These are phyloP conservation scores for Thryonomys swinderianus DNA, from an alignment of 2,113 vertebrate genomes.

Conservation along the genomic window DNA sequence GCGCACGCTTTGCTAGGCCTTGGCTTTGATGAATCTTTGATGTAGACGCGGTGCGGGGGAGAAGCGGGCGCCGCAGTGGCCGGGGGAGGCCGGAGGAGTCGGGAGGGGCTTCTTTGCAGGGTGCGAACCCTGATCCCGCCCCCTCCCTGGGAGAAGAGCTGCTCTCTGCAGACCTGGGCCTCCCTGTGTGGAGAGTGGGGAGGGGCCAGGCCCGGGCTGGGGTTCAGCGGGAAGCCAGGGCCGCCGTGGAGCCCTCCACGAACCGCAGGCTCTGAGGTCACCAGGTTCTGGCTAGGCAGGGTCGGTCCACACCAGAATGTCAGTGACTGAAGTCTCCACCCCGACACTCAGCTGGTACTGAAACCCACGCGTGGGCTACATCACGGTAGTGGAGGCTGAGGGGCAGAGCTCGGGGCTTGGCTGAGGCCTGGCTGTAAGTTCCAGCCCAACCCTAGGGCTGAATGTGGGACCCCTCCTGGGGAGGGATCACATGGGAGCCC, in stretches of 20 bases:
- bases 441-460: neutral
- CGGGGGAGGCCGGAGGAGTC: neutral
- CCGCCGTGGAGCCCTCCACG: neutral
- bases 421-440: neutral
- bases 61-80: neutral
- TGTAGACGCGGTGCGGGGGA: constrained; percentile 38
- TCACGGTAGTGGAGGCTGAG: neutral
- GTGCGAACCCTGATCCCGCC: neutral
- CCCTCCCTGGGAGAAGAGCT: neutral
- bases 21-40: constrained; percentile 80
- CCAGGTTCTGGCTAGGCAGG: neutral
- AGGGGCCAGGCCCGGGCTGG: no score
- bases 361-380: accelerated
- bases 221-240: neutral
- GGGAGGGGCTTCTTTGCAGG: neutral
- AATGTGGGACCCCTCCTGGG: neutral
- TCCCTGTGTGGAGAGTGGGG: neutral
- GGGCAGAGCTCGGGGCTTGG: neutral
- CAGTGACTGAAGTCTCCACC: neutral
- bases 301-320: neutral
- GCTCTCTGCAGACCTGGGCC: neutral
- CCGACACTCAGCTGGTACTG: neutral
- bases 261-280: neutral
- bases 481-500: neutral
- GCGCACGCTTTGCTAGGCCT: constrained; percentile 40